Base-by-base conservation (phyloP, 2,888 invertebrate species). In the Danaus chrysippus region DNA sequence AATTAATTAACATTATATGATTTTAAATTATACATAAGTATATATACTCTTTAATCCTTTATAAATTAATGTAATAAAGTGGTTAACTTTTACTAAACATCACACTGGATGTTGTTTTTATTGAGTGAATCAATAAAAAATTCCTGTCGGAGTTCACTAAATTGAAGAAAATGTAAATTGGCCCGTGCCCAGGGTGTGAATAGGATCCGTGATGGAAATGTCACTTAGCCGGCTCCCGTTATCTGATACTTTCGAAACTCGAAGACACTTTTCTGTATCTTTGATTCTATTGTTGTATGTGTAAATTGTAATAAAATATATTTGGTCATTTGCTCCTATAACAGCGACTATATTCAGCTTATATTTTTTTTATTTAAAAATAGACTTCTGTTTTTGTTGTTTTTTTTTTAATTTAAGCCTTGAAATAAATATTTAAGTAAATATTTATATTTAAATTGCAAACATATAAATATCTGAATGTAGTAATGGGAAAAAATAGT, bases 141-240 rank as follows among this genome's bases (percentile, higher is more conserved):
- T 86, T 86, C 85, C 70, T 76, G 72, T 69, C 77, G 74, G 70
- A 76, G 77, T 76, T 76, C 75, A 77, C 79, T 82, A 87, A 87
- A 87, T 87, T 87, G 88, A 87, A 87, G 82, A 81, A 86, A 88
- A 88, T 87, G 85, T 85, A 86, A 84, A 87, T 87, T 74, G 77
- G 62, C 76, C 67, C 86, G 87, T 87, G 88, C 71, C 69, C 66
- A 15, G 87, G 69, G 70, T 85, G 66, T 74, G 69, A 78, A 87
- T 75, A 70, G 64, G 55, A 64, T 67, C 62, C 85, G 85, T 85
- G 84, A 81, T 76, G 70, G 66, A 84, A 83, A 84, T 84, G 74
- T 75, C 71, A 69, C 73, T 71, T 34, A 34, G 23, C 23, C 73
- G 60, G 54, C 46, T 61, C 56, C 56, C 53, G 61, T 41, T 42